Conservation (phyloP, 2,113 vertebrate species). For the Alectura lathami region DNA sequence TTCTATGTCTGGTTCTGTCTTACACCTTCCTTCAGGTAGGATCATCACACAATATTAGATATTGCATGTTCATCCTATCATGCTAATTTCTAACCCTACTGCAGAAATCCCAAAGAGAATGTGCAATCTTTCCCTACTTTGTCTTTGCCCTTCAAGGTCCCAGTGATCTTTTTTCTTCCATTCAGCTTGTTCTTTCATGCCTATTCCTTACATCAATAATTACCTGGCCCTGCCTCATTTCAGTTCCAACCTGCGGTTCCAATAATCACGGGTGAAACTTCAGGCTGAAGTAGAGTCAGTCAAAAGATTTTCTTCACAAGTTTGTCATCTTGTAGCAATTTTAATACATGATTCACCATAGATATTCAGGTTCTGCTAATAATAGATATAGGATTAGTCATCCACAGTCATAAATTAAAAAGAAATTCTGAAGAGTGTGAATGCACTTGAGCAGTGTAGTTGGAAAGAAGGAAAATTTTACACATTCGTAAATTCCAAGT, state of each 20-base stretch:
- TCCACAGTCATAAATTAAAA: background rate
- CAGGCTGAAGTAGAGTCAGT: background rate
- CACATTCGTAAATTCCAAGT: background rate
- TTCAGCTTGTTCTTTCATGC: rapidly evolving
- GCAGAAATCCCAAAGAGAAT: background rate
- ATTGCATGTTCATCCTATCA: background rate
- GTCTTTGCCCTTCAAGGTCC: background rate
- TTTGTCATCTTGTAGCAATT: background rate
- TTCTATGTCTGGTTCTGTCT: background rate
- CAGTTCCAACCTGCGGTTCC: background rate
- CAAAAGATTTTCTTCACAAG: background rate
- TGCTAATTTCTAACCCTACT: rapidly evolving
- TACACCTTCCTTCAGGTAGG: background rate
- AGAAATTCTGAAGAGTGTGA: background rate
- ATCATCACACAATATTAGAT: background rate
- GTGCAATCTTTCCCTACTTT: background rate
- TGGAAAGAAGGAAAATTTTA: background rate
- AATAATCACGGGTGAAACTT: background rate
- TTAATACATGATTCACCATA: background rate
- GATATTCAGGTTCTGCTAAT: background rate
- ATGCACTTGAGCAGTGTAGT: background rate
- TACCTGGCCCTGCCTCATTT: background rate
- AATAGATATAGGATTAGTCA: background rate
- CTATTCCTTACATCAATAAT: background rate
- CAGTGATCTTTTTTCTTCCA: background rate